Evolutionary conservation across 2,888 invertebrate species (phyloP), one percentile per base, ranked within the genome.

Genomic region (Athrips mouffetella): DNA sequence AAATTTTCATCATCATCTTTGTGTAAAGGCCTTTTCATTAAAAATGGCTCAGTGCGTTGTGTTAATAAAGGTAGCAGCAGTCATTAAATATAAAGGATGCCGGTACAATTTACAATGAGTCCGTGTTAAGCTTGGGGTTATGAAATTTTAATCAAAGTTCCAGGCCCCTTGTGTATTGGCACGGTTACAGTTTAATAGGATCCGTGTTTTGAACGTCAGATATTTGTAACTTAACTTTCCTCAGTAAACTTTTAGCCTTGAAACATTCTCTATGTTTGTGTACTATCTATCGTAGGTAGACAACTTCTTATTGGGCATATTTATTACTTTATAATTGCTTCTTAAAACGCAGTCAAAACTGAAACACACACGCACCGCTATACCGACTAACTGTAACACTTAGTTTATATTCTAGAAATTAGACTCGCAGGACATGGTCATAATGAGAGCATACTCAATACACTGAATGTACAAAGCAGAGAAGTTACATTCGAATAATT

Each of bases 81-180:
- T 73, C 75, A 76, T 83, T 75, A 78, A 82, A 78, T 76, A 81
- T 80, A 79, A 64, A 81, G 62, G 66, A 69, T 68, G 62, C 67
- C 59, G 67, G 64, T 70, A 73, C 80, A 80, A 74, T 79, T 77
- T 73, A 78, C 74, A 80, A 75, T 77, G 71, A 78, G 68, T 68
- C 70, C 59, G 70, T 70, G 70, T 76, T 79, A 76, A 75, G 73
- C 76, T 68, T 63, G 66, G 67, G 71, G 74, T 76, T 80, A 78
- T 84, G 81, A 83, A 86, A 84, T 80, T 84, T 83, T 84, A 86
- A 86, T 85, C 85, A 84, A 85, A 83, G 74, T 82, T 79, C 67
- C 66, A 65, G 69, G 68, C 73, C 82, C 77, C 76, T 62, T 64
- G 80, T 63, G 80, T 73, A 80, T 82, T 59, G 60, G 59, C 50